Evolutionary conservation across 2,888 invertebrate species (phyloP), one percentile per base, ranked within the genome.

Genomic region (Leptinotarsa tumamoca): DNA sequence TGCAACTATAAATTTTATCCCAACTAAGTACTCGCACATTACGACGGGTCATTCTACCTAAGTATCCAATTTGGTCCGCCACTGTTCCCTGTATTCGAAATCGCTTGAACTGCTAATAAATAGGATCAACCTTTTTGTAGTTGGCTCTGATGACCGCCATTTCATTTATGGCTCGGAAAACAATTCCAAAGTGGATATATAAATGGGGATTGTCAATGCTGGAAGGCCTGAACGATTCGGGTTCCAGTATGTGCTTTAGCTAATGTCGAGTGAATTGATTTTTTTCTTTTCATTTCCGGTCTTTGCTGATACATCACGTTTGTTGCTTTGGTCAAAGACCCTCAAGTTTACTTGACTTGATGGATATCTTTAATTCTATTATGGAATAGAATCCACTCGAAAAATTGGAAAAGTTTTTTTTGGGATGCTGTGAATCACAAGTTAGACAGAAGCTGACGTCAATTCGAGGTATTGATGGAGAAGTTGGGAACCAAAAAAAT

Each of bases 61-160:
- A 21, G 27, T 13, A 49, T 73, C 15, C 52, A 52, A 17, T 21
- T 68, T 50, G 33, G 43, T 49, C 75, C 75, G 69, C 21, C 72
- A 72, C 72, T 75, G 75, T 15, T 69, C 49, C 56, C 23, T 18
- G 52, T 52, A 72, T 58, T 71, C 68, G 27, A 63, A 68, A 66
- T 72, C 72, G 74, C 43, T 69, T 69, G 68, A 72, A 67, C 67
- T 66, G 70, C 71, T 77, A 75, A 77, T 79, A 77, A 79, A 79
- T 72, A 77, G 79, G 79, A 74, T 77, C 79, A 77, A 74, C 79
- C 79, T 75, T 79, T 79, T 79, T 79, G 77, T 77, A 72, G 79
- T 79, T 79, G 66, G 72, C 77, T 71, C 72, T 79, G 75, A 79
- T 73, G 79, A 75, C 79, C 77, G 72, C 70, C 75, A 72, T 79